Evolutionary conservation across 2,797 vertebrate genomes (phyloP), one percentile per base, ranked within the genome.

Genomic region (Meriones psammophilus): DNA sequence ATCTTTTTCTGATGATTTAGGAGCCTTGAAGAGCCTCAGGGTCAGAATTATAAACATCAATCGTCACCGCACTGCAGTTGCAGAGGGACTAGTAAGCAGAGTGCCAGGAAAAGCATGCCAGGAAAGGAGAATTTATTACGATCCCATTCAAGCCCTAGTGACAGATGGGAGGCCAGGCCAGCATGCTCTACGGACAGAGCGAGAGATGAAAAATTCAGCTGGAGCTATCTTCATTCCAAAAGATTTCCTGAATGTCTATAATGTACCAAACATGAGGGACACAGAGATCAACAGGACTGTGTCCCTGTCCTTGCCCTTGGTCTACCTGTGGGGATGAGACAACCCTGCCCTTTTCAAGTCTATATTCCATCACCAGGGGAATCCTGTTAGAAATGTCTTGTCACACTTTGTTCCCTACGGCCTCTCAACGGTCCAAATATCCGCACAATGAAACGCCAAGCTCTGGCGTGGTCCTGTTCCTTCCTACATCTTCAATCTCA

Each of bases 1-100:
- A 97, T 97, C 93, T 97, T 92, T 93, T 95, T 95, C 78, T 91
- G 78, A 97, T 97, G 94, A 97, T 96, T 97, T 96, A 97, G 95
- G 81, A 91, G 92, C 71, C 88, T n/a, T 46, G 71, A 95, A 93
- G 95, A 77, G 84, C 90, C 88, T 96, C 92, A 92, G 96, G 97
- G 96, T 96, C 97, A 97, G 96, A 93, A 91, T 94, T 91, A 95
- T 58, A 97, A 97, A 76, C 96, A 97, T 97, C 96, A 86, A 96
- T 97, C 96, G 94, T 68, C 64, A 68, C 71, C 78, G 90, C 39
- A 71, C 85, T 39, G 50, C 64, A 78, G 86, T 0, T 73, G 64
- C 94, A 50, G 95, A 92, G 86, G 81, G 86, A 69, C 86, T 78
- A 80, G 96, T 97, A 96, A 97, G 97, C 33, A 97, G 84, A 93